Evolutionary conservation across 2,113 vertebrate genomes (phyloP).

Genomic region (Anoura caudifer): DNA sequence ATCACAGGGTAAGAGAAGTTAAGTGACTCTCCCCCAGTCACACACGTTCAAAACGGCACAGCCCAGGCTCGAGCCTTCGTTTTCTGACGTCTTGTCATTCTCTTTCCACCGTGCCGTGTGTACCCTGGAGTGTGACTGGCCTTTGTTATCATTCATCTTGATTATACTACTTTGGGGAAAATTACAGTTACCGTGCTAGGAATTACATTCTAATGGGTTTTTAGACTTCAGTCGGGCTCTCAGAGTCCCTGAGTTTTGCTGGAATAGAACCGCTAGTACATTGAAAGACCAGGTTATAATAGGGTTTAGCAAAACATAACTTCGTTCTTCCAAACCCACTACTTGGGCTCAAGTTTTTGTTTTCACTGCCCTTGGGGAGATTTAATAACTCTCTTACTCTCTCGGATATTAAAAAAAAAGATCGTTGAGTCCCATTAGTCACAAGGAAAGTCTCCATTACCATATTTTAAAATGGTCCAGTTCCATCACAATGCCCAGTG

Average conservation of each 20-base stretch:
- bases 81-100: neutral
- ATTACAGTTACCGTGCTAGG: neutral
- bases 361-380: neutral
- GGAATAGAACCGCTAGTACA: neutral
- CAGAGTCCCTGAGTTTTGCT: neutral
- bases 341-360: neutral
- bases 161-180: conserved; percentile 28
- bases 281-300: neutral
- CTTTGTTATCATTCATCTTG: conserved; percentile 5
- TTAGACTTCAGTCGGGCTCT: neutral
- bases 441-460: neutral
- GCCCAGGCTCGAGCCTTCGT: neutral
- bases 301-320: neutral
- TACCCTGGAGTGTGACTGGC: neutral
- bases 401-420: neutral
- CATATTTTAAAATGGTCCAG: neutral
- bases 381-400: neutral
- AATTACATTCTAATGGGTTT: conserved; percentile 12
- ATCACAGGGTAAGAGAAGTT: neutral
- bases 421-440: neutral
- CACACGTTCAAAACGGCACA: neutral
- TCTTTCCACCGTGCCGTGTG: neutral
- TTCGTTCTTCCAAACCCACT: neutral
- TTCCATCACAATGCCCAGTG: neutral
- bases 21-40: neutral